Percentiles rank a stretch among this genome's conserved stretches.
These are phyloP conservation scores for Zaprionus inermis DNA, from an alignment of 1,140 invertebrate species.

Conservation along the genomic window DNA sequence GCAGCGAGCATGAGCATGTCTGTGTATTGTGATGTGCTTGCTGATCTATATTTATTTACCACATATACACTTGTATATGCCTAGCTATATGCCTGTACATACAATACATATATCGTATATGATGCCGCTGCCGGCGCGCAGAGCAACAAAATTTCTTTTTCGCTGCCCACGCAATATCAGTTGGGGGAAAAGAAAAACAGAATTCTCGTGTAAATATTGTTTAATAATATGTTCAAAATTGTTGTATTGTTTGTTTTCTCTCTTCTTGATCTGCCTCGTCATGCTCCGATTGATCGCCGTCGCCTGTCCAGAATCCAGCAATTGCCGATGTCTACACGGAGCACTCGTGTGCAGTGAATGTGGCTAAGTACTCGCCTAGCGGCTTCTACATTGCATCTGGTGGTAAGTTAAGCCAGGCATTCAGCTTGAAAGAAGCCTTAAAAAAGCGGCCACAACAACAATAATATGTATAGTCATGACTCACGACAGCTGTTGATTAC, in stretches of 20 bases:
- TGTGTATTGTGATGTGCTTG: conserved; percentile 34
- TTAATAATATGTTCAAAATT: conserved; percentile 38
- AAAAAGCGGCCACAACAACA: conserved; percentile 21
- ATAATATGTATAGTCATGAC: conserved; percentile 37
- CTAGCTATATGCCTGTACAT: conserved; percentile 16
- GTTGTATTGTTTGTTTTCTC: conserved; percentile 28
- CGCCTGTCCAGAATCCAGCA: conserved; percentile 90
- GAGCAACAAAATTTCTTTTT: conserved; percentile 13
- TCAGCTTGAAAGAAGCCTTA: conserved; percentile 42
- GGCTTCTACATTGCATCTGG: conserved; percentile 99
- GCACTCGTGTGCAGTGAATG: conserved; percentile 96
- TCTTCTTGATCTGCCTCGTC: conserved; percentile 66
- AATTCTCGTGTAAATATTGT: conserved; percentile 55
- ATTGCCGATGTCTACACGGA: conserved; percentile 98
- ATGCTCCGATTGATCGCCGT: conserved; percentile 39
- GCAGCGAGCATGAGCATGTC: conserved; percentile 22
- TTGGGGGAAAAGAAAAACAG: neutral
- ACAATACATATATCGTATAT: conserved; percentile 35
- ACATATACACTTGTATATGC: conserved; percentile 8
- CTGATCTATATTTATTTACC: conserved; percentile 78
- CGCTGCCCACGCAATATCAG: conserved; percentile 20
- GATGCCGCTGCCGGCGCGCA: conserved; percentile 6
- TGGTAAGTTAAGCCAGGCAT: conserved; percentile 87
- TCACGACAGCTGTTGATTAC: conserved; percentile 24
- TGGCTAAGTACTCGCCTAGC: conserved; percentile 99